Base-by-base conservation (phyloP, 2,797 vertebrate genomes). In the Bradypodion pumilum region DNA sequence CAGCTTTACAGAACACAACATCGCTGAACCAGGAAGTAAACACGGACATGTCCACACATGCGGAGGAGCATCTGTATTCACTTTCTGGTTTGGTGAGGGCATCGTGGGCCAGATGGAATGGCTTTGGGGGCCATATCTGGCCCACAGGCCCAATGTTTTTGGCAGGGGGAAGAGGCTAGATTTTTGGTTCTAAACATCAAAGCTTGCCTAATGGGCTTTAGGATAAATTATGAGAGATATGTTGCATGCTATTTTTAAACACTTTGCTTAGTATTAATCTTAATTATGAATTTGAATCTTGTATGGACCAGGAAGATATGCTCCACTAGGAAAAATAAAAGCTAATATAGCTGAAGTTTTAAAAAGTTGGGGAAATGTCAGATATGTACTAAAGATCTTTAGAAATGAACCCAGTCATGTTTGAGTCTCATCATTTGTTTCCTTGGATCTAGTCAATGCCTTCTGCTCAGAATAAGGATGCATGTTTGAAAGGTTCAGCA, bases 381-480 rank as follows among this genome's bases (percentile, higher is more conserved):
- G 81, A 81, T 84, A 77, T 1, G 0, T 69, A 60, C 7, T 56
- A 5, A 86, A 46, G 52, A 80, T 8, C 69, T 62, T 68, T 91
- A 42, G 46, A 86, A n/a, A 66, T 3, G 25, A 68, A 35, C 44
- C 0, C 86, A 79, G 70, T 46, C 27, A 37, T n/a, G 74, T 46
- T 15, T 52, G 81, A 40, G 80, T 1, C 1, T n/a, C 60, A 63
- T 85, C 68, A 27, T 6, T 5, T 37, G 37, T 37, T 37, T 37
- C 73, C 49, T 44, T 49, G 44, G 72, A 23, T 19, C 29, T 49
- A 10, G 9, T 49, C 13, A 49, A 49, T 9, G 46, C 46, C 46
- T 74, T 74, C 72, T 42, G 49, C n/a, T n/a, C 25, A 73, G 25
- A 46, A 49, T 9, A n/a, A 46, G 29, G 29, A 19, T 29, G 42